These are phyloP conservation scores for Maniola jurtina DNA, from an alignment of 1,140 invertebrate genomes.

Conservation along the genomic window DNA sequence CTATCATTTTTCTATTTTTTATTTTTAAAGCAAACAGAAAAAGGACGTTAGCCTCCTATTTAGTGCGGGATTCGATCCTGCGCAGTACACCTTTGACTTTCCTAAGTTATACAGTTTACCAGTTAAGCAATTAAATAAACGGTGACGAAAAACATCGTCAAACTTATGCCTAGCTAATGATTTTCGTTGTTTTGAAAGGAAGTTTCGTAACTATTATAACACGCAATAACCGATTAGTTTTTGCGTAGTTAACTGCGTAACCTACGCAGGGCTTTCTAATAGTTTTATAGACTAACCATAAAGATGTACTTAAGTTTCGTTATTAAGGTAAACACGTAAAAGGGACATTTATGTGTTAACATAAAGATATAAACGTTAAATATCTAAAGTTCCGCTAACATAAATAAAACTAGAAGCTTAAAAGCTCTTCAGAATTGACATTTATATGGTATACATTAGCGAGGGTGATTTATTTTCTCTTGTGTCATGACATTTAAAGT, in stretches of 20 bases:
- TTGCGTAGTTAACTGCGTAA: neutral
- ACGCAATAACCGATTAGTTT: neutral
- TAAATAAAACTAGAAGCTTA: slow-evolving; percentile 11
- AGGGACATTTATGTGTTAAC: slow-evolving; percentile 8
- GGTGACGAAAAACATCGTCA: neutral
- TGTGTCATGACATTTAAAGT: slow-evolving; percentile 12
- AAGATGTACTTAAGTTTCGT: neutral
- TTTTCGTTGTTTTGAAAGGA: neutral
- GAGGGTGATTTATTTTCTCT: neutral
- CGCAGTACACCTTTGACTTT: too few species aligned
- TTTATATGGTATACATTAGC: neutral
- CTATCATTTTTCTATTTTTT: too few species aligned
- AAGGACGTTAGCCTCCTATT: too few species aligned
- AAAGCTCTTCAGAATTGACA: slow-evolving; percentile 13
- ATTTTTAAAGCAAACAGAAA: too few species aligned
- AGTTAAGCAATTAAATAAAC: neutral
- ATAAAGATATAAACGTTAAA: slow-evolving; percentile 2
- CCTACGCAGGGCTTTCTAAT: neutral
- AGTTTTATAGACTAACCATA: neutral
- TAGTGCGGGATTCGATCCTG: too few species aligned
- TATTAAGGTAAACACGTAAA: neutral
- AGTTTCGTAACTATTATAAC: neutral
- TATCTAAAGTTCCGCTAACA: slow-evolving; percentile 11
- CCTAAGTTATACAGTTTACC: too few species aligned
- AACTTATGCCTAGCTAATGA: too few species aligned